Base-by-base conservation (phyloP, 2,888 invertebrate genomes). In the Catotricha subobsoleta region DNA sequence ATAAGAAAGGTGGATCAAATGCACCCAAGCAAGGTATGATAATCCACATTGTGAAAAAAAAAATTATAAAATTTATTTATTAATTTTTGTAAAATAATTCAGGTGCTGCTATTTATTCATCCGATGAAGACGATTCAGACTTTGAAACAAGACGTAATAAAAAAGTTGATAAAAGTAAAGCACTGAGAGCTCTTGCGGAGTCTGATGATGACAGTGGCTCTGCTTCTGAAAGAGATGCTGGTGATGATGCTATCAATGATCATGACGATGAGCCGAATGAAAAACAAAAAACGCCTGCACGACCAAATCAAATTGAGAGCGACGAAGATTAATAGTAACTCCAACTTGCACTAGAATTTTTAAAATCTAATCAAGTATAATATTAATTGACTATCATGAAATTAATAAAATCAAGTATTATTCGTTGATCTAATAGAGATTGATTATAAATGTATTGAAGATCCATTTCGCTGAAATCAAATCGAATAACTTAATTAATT, bases 21-120 rank as follows among this genome's bases (percentile, higher is more conserved):
- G 56, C 28, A 55, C 50, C 36, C 13, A 36, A 36, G 16, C 36
- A 36, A 36, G 36, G 36, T 36, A 16, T 15, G 4, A 6, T 13
- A 7, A 15, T 13, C 9, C 21, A 21, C n/a, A 39, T 5, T 29
- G 28, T 13, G 7, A 20, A 15, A 39, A 12, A 40, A 38, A 40
- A 31, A 16, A 3, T 13, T 34, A 9, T 20, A 13, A 23, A 19
- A 33, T 33, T 13, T 23, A 28, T 18, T 33, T 5, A 16, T 39
- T 20, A 18, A 36, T 42, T 29, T 20, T 33, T 39, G 43, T 25
- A 19, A 31, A 4, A 67, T 45, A 63, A 64, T 51, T 65, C 61
- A 46, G 67, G 66, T 44, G 73, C 74, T 1, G 72, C 76, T 8
- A 91, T 90, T 54, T 91, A 90, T 64, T 90, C 90, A 0, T 84